Percentiles rank a stretch among this genome's conserved stretches.
phyloP scores from a whole-genome alignment of 2,888 invertebrate species.

The Eupeodes luniger region DNA sequence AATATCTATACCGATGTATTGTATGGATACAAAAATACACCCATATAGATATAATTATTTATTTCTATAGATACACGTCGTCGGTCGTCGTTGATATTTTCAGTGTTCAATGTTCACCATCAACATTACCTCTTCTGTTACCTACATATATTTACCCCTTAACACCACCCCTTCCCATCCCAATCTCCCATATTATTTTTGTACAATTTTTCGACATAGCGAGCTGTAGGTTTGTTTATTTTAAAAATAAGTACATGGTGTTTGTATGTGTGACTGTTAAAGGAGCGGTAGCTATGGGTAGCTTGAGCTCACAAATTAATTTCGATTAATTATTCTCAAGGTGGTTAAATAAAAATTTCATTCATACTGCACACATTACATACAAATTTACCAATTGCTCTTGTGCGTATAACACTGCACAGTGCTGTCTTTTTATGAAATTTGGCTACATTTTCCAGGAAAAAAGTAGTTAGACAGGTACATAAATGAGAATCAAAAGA shows the following conservation, averaged over 20 bases:
- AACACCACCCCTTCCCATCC: background rate
- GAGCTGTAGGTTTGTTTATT: constrained; percentile 42
- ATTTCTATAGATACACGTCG: background rate
- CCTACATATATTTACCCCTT: too few species aligned
- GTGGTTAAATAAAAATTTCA: constrained; percentile 59
- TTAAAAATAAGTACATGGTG: constrained; percentile 26
- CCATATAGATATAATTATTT: background rate
- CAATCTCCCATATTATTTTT: constrained; percentile 24
- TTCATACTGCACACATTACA: constrained; percentile 37
- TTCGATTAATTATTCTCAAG: constrained; percentile 73
- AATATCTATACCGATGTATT: background rate
- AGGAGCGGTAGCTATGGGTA: background rate
- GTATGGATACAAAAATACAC: background rate
- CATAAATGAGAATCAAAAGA: too few species aligned
- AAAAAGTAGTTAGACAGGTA: too few species aligned
- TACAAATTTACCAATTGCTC: background rate
- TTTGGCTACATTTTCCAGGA: too few species aligned
- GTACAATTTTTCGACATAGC: constrained; percentile 3
- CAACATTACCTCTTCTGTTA: background rate
- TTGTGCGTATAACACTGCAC: background rate
- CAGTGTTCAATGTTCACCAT: background rate
- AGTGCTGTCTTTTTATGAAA: constrained; percentile 9
- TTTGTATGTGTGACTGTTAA: constrained; percentile 11
- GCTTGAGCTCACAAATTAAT: constrained; percentile 52
- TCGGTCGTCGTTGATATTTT: background rate